Evolutionary conservation across 2,113 vertebrate genomes (phyloP), one percentile per base, ranked within the genome.

Genomic region (Nerophis ophidion): DNA sequence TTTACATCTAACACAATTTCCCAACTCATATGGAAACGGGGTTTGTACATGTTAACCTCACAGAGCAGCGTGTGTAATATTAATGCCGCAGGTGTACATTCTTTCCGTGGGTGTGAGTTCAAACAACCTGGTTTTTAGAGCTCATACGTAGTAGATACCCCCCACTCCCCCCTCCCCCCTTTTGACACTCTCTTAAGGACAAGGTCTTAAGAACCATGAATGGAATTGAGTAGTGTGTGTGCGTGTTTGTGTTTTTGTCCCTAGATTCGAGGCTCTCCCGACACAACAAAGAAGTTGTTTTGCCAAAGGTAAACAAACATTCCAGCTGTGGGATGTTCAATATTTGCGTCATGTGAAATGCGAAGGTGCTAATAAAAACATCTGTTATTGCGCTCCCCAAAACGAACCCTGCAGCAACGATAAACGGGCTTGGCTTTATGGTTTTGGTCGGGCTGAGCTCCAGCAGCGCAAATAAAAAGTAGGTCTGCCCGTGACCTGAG

Each of bases 301-400:
- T 57, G 72, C 78, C 68, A 59, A 83, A 82, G 57, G 76, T 80
- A 84, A 86, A 84, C 81, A 84, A 86, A 84, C 81, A 84, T 86
- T 87, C 82, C 82, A 81, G 76, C 59, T 61, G 50, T 62, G 76
- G 81, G 76, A 77, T 59, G 72, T 71, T 84, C 76, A 82, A 26
- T 79, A 86, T 83, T 68, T 79, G 52, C 42, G 56, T 77, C 84
- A 82, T 79, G 79, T 86, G 74, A 87, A 74, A 81, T 66, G 54
- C 76, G 66, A 79, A 73, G 72, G 71, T 46, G 61, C 50, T 55
- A 26, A 26, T 26, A 55, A 63, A 64, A 71, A 56, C 16, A 5
- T 10, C 7, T 36, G 55, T 69, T 48, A 47, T 63, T 45, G 6
- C 61, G 12, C 63, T 72, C 54, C 54, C 48, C 65, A 70, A 65